Evolutionary conservation across 2,113 vertebrate genomes (phyloP), one percentile per base, ranked within the genome.

Genomic region (Erythrocercus mccallii): DNA sequence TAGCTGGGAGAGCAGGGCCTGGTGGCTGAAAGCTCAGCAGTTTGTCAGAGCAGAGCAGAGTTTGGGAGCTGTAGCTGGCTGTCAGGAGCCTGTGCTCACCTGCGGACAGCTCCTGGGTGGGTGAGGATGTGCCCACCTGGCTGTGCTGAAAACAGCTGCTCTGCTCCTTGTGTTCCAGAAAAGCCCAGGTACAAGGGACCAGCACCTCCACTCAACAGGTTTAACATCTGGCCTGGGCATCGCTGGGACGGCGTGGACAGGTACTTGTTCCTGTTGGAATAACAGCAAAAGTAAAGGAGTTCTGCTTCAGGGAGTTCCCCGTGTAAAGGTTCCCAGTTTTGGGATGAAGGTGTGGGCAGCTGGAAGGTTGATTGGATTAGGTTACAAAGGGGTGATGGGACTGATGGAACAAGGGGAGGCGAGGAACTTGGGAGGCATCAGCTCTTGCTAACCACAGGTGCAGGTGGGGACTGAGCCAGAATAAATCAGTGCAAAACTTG

Each of bases 201-300:
- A 45, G 84, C 98, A 4, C 99, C 99, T 33, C 99, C 99, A 2
- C 98, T 98, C 77, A 99, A 99, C 96, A 98, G 99, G 25, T 99
- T 99, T 57, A 99, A 99, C 86, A 97, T 99, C 57, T 98, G 96
- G 97, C 99, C 99, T 1, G 99, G 99, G 10, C 98, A 99, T 91
- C 99, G 99, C 88, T 99, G 99, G 99, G 99, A 99, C 27, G 99
- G 99, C 11, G 98, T 99, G 65, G 98, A 99, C 97, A 99, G 99
- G 99, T 99, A 97, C 13, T 27, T 64, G 40, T 33, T 53, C 23
- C 47, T 18, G 11, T 2, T 5, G 10, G 42, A n/a, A 2, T 3
- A 3, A 1, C 4, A 11, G 17, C 3, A 1, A 21, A 20, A 28
- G 3, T 2, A 4, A 16, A 25, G 1, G 28, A 5, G 23, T 3